Percentiles rank a stretch among this genome's conserved stretches.
These are phyloP conservation scores for Epinephelus lanceolatus DNA, from an alignment of 2,113 vertebrate species.

Conservation along the genomic window DNA sequence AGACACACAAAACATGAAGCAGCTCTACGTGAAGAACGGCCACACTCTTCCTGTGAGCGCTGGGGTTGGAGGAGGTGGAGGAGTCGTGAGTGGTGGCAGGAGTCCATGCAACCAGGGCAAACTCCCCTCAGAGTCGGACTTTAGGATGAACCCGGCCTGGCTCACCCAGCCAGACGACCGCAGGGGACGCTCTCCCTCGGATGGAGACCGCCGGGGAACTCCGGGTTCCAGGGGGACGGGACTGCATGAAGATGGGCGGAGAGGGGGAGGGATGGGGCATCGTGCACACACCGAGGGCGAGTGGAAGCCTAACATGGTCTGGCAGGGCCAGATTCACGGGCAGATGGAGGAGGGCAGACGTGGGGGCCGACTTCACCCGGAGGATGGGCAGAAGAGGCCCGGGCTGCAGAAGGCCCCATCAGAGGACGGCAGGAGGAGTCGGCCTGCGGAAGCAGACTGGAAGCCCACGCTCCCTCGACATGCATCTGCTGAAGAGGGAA, in stretches of 20 bases:
- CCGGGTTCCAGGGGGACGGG: slow-evolving; percentile 57
- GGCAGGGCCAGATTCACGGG: slow-evolving; percentile 78
- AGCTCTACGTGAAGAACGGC: slow-evolving; percentile 91
- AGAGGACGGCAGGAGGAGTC: slow-evolving; percentile 82
- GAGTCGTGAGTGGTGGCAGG: slow-evolving; percentile 57
- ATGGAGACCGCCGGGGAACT: slow-evolving; percentile 71
- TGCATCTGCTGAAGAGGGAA: slow-evolving; percentile 87
- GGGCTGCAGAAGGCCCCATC: slow-evolving; percentile 85
- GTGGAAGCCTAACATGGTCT: slow-evolving; percentile 76
- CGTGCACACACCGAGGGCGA: slow-evolving; percentile 73
- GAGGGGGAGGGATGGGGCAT: slow-evolving; percentile 68
- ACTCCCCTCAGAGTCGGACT: slow-evolving; percentile 83
- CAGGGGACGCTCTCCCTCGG: slow-evolving; percentile 72
- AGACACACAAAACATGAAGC: slow-evolving; percentile 86
- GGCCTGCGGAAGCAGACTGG: slow-evolving; percentile 84
- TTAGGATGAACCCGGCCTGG: slow-evolving; percentile 84
- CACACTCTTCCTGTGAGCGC: slow-evolving; percentile 87
- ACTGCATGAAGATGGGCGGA: slow-evolving; percentile 71
- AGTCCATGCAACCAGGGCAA: slow-evolving; percentile 77
- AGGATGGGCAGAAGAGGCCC: slow-evolving; percentile 79
- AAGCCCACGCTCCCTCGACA: slow-evolving; percentile 85
- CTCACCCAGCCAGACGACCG: slow-evolving; percentile 84
- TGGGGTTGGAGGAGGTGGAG: slow-evolving; percentile 58
- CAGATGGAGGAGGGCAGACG: slow-evolving; percentile 71
- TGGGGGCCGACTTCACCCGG: slow-evolving; percentile 75